Conservation (phyloP, 2,797 vertebrate species). For the Paedocypris micromegethes region DNA sequence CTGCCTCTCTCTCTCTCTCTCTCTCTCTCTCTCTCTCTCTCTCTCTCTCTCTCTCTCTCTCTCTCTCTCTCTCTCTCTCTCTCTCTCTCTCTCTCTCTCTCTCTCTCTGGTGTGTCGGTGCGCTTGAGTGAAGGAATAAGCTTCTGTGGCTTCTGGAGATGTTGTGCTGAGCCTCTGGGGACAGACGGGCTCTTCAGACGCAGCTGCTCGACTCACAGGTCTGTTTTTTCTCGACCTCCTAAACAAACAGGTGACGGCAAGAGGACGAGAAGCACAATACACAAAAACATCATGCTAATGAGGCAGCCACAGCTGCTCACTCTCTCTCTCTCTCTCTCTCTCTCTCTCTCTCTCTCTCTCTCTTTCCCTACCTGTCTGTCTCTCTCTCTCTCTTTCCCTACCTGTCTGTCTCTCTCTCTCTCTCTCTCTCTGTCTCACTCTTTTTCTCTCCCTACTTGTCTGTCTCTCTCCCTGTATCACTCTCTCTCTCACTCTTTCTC, state of each 20-base stretch:
- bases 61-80: no score
- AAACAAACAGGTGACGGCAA: slow-evolving; percentile 27
- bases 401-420: background rate
- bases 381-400: background rate
- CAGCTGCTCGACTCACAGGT: slow-evolving; percentile 66
- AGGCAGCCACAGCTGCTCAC: slow-evolving; percentile 65
- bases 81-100: no score
- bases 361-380: no score
- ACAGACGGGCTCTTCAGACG: slow-evolving; percentile 56
- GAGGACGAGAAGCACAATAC: slow-evolving; percentile 23
- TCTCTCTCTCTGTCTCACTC: no score
- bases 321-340: slow-evolving; percentile 12
- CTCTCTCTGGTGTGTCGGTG: slow-evolving; percentile 13
- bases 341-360: slow-evolving; percentile 25
- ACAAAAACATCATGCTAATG: slow-evolving; percentile 72
- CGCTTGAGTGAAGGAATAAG: slow-evolving; percentile 24
- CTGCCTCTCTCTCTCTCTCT: no score
- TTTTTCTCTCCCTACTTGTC: no score
- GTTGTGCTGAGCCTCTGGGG: slow-evolving; percentile 43
- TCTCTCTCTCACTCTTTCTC: no score
- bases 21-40: no score
- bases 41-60: no score
- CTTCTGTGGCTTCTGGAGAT: slow-evolving; percentile 37
- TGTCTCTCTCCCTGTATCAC: no score
- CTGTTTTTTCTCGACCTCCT: slow-evolving; percentile 54